Evolutionary conservation across 2,888 invertebrate genomes (phyloP), one percentile per base, ranked within the genome.

Genomic region (Scaptomyza flava): DNA sequence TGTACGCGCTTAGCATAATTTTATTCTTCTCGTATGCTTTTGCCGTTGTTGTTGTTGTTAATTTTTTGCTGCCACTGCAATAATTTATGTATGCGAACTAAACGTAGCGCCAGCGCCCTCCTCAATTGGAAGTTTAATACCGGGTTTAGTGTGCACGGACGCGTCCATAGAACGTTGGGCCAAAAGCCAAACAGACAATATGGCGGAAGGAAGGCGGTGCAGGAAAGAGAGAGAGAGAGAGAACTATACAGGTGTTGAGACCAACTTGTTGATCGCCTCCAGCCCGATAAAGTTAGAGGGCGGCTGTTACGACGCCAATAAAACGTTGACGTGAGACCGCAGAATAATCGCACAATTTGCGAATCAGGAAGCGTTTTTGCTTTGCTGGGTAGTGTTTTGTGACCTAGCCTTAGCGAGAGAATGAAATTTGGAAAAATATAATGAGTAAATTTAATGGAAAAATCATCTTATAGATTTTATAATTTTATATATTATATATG

Each of bases 1-100:
- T 62, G 79, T 75, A 85, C 87, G 84, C 79, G 82, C 58, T 85
- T 85, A 85, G 84, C 84, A 87, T 85, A 85, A 84, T 79, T 64
- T 71, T 38, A 23, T 45, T 51, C 9, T 23, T 14, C n/a, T 50
- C 12, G 33, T 61, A 53, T 58, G 11, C 57, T 27, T 5, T 27
- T 53, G 50, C 57, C 64, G 57, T 66, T 60, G 42, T 66, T 60
- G 42, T 66, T 54, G 31, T 68, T 47, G 59, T 63, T 61, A 47
- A 47, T 63, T 76, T 79, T 77, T 71, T 71, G 71, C 65, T 60
- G 46, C 20, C 68, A 59, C 53, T 71, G 68, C 60, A 72, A 82
- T 86, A 82, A 82, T 82, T 82, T 82, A 86, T 83, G 81, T 83
- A 78, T 82, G 86, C 78, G 66, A 79, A 68, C 77, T 69, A 48